Percentiles rank a stretch among this genome's conserved stretches.
phyloP scores from a whole-genome alignment of 2,888 invertebrate species.

The Girardia tigrina region DNA sequence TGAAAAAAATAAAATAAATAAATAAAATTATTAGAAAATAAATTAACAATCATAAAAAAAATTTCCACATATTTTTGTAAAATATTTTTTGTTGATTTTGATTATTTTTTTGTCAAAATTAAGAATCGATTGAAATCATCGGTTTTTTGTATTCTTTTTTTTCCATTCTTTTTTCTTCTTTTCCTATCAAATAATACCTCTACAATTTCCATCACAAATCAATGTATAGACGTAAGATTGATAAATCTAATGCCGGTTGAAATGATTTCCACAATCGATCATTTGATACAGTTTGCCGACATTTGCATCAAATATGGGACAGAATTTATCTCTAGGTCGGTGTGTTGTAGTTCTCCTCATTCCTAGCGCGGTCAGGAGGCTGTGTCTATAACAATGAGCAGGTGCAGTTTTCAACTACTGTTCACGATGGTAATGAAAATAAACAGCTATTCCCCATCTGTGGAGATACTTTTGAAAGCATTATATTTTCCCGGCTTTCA shows the following conservation, averaged over 20 bases:
- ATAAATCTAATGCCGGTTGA: neutral
- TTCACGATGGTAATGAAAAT: constrained; percentile 16
- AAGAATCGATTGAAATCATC: no score
- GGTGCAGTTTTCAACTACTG: constrained; percentile 23
- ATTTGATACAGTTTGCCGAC: constrained; percentile 23
- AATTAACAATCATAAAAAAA: no score
- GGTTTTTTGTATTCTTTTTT: no score
- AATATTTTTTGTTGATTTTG: no score
- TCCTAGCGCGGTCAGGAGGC: neutral
- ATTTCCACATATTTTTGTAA: no score
- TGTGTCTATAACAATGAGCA: constrained; percentile 17
- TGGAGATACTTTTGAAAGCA: constrained; percentile 16
- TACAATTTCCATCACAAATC: constrained; percentile 19
- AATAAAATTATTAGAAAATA: no score
- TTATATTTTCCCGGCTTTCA: constrained; percentile 7
- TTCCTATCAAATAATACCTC: neutral
- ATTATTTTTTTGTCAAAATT: no score
- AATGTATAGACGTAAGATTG: neutral
- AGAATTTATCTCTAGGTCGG: constrained; percentile 19
- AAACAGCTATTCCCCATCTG: constrained; percentile 23
- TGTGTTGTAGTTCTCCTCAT: constrained; percentile 19
- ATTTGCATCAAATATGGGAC: constrained; percentile 20
- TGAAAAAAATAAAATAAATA: no score
- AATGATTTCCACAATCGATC: constrained; percentile 14
- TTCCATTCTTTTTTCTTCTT: no score